Evolutionary conservation across 2,888 invertebrate genomes (phyloP), one percentile per base, ranked within the genome.

Genomic region (Catotricha subobsoleta): DNA sequence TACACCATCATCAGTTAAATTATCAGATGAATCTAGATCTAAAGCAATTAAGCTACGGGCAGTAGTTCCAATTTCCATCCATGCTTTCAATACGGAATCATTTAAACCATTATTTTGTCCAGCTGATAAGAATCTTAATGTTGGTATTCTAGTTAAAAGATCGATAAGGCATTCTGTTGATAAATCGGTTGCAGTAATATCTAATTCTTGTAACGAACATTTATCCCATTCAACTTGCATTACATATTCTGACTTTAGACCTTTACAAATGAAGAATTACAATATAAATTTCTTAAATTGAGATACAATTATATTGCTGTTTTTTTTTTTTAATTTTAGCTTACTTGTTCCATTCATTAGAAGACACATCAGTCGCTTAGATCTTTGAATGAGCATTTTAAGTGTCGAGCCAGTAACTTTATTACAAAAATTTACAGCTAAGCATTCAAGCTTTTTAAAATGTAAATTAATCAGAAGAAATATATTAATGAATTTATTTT

Each of bases 201-300:
- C 98, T 49, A 99, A 59, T 64, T 99, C 98, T 58, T 84, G 86
- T 42, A 99, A 63, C 0, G 79, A 76, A 2, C 90, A 84, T 60
- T 94, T 91, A 60, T 98, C 95, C 98, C 98, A 99, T 54, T 97
- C 95, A 8, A 94, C 94, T 56, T 82, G 81, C 80, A 87, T 84
- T 45, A 99, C 80, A 59, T 84, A 74, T 51, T 92, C 88, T 49
- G 90, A 90, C 56, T 83, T 81, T 8, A 98, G 69, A 59, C 77
- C 91, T 90, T 19, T n/a, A n/a, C n/a, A n/a, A n/a, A n/a, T n/a
- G n/a, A n/a, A n/a, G n/a, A n/a, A 12, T 29, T 10, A 10, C n/a
- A 7, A 29, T 29, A 29, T 10, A 9, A 41, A 7, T 29, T 29
- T 29, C 9, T 7, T 25, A 5, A 7, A 9, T 25, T 7, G 5